Evolutionary conservation across 2,113 vertebrate genomes (phyloP).

Genomic region (Calyptommatus sinebrachiatus): DNA sequence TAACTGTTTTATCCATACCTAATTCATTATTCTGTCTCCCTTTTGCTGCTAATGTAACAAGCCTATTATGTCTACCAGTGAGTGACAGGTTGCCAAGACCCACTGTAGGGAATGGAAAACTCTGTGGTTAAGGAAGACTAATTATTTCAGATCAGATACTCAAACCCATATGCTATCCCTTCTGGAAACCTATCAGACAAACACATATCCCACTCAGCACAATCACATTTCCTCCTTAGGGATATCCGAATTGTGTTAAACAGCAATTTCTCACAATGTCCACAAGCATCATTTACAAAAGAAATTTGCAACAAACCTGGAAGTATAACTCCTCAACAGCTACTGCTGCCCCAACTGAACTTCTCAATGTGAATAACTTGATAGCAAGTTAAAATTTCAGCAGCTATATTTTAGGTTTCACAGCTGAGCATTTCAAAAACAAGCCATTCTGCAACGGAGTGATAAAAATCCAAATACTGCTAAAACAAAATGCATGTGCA

Average conservation of each 20-base stretch:
- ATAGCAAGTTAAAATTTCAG: slow-evolving; percentile 55
- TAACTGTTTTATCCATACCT: slow-evolving; percentile 7
- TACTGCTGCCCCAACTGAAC: slow-evolving; percentile 29
- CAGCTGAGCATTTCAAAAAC: slow-evolving; percentile 17
- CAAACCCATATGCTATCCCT: slow-evolving; percentile 7
- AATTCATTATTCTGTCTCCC: slow-evolving; percentile 7
- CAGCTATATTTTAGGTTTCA: slow-evolving; percentile 54
- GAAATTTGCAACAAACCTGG: slow-evolving; percentile 38
- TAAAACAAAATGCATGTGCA: neutral
- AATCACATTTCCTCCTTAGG: neutral
- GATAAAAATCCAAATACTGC: neutral
- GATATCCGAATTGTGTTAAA: slow-evolving; percentile 11
- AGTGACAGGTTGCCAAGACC: slow-evolving; percentile 10
- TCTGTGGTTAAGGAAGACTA: slow-evolving; percentile 14
- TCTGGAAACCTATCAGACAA: slow-evolving; percentile 23
- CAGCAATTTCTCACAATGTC: slow-evolving; percentile 42
- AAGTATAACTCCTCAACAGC: slow-evolving; percentile 46
- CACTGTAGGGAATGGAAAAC: slow-evolving; percentile 11
- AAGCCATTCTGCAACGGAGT: neutral
- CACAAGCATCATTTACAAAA: slow-evolving; percentile 25
- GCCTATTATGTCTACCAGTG: slow-evolving; percentile 11
- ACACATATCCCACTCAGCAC: neutral
- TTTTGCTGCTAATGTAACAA: slow-evolving; percentile 18
- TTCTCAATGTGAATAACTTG: slow-evolving; percentile 46
- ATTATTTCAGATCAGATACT: slow-evolving; percentile 29